phyloP scores from a whole-genome alignment of 2,888 invertebrate genomes.

The Opisthograptis luteolata region DNA sequence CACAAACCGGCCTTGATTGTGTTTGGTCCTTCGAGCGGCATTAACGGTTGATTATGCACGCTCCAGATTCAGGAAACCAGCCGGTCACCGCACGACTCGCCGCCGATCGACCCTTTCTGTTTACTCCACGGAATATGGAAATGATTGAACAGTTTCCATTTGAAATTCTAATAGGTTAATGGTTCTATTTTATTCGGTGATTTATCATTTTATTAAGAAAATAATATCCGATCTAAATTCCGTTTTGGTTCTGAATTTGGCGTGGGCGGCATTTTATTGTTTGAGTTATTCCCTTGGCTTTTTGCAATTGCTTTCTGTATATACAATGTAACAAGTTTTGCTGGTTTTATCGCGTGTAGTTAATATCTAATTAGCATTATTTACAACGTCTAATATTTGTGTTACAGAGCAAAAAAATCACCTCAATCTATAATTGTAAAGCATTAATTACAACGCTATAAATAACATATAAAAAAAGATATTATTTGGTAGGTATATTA shows the following conservation, averaged over 20 bases:
- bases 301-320: too few relatives aligned
- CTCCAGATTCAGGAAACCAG: conserved; percentile 79
- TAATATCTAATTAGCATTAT: too few relatives aligned
- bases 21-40: conserved; percentile 34
- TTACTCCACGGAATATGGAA: conserved; percentile 33
- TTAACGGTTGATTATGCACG: conserved; percentile 81
- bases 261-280: conserved; percentile 7
- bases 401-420: too few relatives aligned
- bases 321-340: too few relatives aligned
- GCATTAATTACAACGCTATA: too few relatives aligned
- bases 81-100: conserved; percentile 63
- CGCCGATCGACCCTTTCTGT: conserved; percentile 55
- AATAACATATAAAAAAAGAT: too few relatives aligned
- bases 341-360: too few relatives aligned
- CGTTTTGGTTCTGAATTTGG: neutral
- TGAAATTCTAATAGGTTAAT: conserved; percentile 14
- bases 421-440: too few relatives aligned
- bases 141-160: conserved; percentile 18
- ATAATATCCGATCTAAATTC: neutral
- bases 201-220: conserved; percentile 12
- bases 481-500: too few relatives aligned
- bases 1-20: conserved; percentile 37
- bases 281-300: too few relatives aligned
- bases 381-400: too few relatives aligned
- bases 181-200: conserved; percentile 1